Percentiles rank a stretch among this genome's conserved stretches.
These are phyloP conservation scores for Enteromius argenteus DNA, from an alignment of 2,797 vertebrate species.

Conservation along the genomic window DNA sequence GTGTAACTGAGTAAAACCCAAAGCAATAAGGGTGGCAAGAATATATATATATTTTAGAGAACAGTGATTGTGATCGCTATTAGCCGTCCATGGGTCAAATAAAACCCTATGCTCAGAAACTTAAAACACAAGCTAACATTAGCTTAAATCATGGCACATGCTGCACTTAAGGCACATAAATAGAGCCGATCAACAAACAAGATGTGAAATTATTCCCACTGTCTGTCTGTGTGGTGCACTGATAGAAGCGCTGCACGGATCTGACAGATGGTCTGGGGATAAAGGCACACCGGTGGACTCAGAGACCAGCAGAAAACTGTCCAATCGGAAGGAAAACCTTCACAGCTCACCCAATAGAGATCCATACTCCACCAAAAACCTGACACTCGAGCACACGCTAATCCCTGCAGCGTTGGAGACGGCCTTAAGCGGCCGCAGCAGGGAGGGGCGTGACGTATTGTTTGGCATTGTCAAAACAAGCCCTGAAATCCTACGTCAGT, in stretches of 20 bases:
- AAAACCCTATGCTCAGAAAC: not conserved
- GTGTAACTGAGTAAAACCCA: not conserved
- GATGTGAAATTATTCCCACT: not conserved
- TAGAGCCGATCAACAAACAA: not conserved
- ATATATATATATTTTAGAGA: no score
- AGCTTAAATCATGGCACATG: not conserved
- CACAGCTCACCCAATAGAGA: slow-evolving; percentile 27
- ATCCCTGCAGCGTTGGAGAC: not conserved
- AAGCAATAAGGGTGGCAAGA: no score
- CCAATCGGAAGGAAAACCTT: slow-evolving; percentile 18
- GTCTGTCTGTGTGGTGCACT: not conserved
- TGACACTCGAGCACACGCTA: slow-evolving; percentile 14
- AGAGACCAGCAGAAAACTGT: not conserved
- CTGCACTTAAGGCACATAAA: not conserved
- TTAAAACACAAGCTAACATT: not conserved
- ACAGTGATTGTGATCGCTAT: no score
- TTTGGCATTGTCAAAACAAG: not conserved
- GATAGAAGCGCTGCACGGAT: not conserved
- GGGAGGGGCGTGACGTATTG: not conserved
- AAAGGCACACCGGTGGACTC: not conserved
- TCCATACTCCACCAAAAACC: slow-evolving; percentile 21
- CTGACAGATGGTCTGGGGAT: slow-evolving; percentile 37
- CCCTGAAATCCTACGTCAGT: not conserved
- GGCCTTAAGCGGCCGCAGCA: not conserved
- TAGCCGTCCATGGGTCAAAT: not conserved